Conservation (phyloP, 2,888 invertebrate genomes). For the Xestia c-nigrum region DNA sequence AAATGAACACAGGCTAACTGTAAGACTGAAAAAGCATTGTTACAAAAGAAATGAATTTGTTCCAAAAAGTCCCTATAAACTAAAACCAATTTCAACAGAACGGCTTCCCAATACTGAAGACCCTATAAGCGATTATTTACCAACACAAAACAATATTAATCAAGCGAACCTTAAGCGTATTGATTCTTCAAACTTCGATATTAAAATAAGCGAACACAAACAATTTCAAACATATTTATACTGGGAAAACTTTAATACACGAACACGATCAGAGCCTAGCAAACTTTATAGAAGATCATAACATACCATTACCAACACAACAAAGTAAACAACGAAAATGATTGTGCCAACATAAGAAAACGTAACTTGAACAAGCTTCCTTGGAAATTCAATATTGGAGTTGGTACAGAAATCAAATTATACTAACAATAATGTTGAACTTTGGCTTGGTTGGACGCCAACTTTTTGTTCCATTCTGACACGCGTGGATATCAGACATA, state of each 20-base stretch:
- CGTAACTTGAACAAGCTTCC: slow-evolving; percentile 64
- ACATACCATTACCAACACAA: slow-evolving; percentile 66
- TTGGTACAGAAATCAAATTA: slow-evolving; percentile 76
- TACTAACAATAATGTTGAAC: slow-evolving; percentile 71
- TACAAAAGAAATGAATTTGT: not conserved
- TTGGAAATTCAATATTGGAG: slow-evolving; percentile 76
- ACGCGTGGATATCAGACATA: slow-evolving; percentile 48
- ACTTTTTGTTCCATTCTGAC: slow-evolving; percentile 61
- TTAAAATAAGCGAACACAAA: slow-evolving; percentile 54
- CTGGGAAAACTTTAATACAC: slow-evolving; percentile 50
- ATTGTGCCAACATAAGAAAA: slow-evolving; percentile 68
- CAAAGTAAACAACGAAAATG: slow-evolving; percentile 67
- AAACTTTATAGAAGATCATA: slow-evolving; percentile 66
- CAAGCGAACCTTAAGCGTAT: slow-evolving; percentile 40
- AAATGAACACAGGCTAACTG: too few relatives aligned
- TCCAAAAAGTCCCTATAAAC: not conserved
- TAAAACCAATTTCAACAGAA: slow-evolving; percentile 43
- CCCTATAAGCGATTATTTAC: slow-evolving; percentile 39
- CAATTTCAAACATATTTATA: slow-evolving; percentile 51
- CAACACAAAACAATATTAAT: slow-evolving; percentile 49
- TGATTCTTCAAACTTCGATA: slow-evolving; percentile 51
- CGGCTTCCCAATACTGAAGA: slow-evolving; percentile 6
- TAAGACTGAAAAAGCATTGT: not conserved
- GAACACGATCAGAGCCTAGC: slow-evolving; percentile 51
- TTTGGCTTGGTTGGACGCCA: slow-evolving; percentile 58